These are phyloP conservation scores for Drosophila monieri DNA, from an alignment of 2,888 invertebrate species.

Conservation along the genomic window DNA sequence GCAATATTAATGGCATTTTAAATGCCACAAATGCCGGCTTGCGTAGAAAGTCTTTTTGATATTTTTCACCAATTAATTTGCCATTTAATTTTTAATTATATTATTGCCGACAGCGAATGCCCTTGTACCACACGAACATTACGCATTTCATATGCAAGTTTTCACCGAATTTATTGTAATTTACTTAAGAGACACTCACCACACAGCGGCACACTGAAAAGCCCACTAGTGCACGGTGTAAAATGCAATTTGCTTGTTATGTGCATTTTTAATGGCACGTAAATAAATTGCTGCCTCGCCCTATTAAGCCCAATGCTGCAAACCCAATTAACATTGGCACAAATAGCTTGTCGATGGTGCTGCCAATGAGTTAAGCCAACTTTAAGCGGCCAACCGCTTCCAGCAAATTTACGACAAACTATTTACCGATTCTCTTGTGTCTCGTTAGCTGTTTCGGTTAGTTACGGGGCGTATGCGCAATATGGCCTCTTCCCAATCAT, in stretches of 20 bases:
- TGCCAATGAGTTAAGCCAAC: constrained; percentile 28
- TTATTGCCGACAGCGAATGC: constrained; percentile 55
- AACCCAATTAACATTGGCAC: constrained; percentile 55
- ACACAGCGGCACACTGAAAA: background rate
- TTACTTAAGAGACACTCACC: constrained; percentile 61
- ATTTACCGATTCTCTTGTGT: constrained; percentile 46
- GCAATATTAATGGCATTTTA: constrained; percentile 76
- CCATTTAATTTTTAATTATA: constrained; percentile 74
- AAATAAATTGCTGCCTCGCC: constrained; percentile 56
- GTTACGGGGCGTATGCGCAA: constrained; percentile 50
- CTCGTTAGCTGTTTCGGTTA: constrained; percentile 18
- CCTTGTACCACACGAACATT: constrained; percentile 36
- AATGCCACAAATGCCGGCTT: constrained; percentile 58
- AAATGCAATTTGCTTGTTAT: constrained; percentile 53
- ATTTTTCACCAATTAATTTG: constrained; percentile 59
- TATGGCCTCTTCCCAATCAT: constrained; percentile 44
- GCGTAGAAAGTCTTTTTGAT: constrained; percentile 60
- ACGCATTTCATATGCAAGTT: constrained; percentile 54
- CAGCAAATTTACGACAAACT: constrained; percentile 29
- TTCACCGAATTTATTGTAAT: constrained; percentile 60
- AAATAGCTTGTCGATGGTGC: constrained; percentile 26
- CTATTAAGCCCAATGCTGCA: constrained; percentile 46
- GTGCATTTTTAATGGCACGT: constrained; percentile 47
- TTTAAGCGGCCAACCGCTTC: constrained; percentile 37
- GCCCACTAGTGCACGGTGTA: background rate